These are phyloP conservation scores for Luffia ferchaultella DNA, from an alignment of 2,888 invertebrate species.

Conservation along the genomic window DNA sequence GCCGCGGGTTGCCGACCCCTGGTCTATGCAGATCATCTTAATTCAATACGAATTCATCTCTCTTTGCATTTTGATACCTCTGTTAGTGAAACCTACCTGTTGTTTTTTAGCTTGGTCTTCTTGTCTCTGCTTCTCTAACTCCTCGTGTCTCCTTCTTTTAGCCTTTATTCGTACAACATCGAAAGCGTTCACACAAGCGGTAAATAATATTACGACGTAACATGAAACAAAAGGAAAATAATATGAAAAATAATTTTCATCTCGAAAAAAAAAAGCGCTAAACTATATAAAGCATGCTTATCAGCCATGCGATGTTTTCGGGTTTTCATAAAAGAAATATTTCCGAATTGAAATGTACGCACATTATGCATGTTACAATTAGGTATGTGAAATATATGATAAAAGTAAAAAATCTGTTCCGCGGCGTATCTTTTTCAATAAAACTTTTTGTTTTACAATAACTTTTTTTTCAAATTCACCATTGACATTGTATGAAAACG, in stretches of 20 bases:
- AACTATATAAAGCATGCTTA: neutral
- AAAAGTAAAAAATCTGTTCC: too few relatives aligned
- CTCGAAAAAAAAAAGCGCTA: neutral
- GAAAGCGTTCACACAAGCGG: constrained; percentile 53
- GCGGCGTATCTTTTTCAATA: too few relatives aligned
- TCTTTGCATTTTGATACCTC: too few relatives aligned
- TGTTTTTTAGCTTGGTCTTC: constrained; percentile 87
- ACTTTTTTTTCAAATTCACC: too few relatives aligned
- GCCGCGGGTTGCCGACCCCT: too few relatives aligned
- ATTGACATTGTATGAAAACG: too few relatives aligned
- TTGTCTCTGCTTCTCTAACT: constrained; percentile 82
- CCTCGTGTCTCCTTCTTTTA: constrained; percentile 85
- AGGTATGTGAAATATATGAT: too few relatives aligned
- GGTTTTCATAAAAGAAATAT: neutral
- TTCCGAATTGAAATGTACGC: too few relatives aligned
- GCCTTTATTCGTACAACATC: constrained; percentile 73
- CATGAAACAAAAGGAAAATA: constrained; percentile 53
- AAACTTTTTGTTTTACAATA: too few relatives aligned
- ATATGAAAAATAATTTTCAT: constrained; percentile 13
- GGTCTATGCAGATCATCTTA: too few relatives aligned
- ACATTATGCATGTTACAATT: too few relatives aligned
- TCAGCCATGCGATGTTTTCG: neutral
- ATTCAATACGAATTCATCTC: too few relatives aligned
- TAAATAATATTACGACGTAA: constrained; percentile 47
- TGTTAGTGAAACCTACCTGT: constrained; percentile 78